Percentiles rank a stretch among this genome's conserved stretches.
Conservation (phyloP, 2,888 invertebrate genomes). For the Linnaemya vulpina region DNA sequence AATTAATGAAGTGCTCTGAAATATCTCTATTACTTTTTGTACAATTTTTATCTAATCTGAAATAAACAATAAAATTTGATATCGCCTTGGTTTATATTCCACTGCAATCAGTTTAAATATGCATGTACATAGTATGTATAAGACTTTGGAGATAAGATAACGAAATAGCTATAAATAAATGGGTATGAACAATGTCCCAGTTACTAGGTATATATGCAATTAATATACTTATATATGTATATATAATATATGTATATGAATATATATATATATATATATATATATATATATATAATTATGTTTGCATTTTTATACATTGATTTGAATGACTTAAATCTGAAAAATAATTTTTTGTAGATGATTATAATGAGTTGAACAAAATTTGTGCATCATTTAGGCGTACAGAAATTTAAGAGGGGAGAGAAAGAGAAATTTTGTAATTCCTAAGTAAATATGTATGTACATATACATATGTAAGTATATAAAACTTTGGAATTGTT, state of each 20-base stretch:
- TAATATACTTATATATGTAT: too few species aligned
- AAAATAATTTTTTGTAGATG: too few species aligned
- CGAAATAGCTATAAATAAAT: background rate
- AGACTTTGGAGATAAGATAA: slow-evolving; percentile 40
- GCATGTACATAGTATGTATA: background rate
- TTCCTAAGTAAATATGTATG: too few species aligned
- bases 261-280: background rate
- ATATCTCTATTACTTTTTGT: background rate
- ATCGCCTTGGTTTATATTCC: slow-evolving; percentile 14
- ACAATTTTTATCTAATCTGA: slow-evolving; percentile 27
- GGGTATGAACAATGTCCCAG: background rate
- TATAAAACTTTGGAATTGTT: too few species aligned
- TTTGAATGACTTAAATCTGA: too few species aligned
- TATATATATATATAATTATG: background rate
- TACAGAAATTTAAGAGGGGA: too few species aligned
- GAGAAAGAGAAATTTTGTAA: too few species aligned
- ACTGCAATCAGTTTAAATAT: slow-evolving; percentile 35
- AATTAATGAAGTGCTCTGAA: background rate
- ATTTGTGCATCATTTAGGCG: too few species aligned
- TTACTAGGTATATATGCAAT: background rate
- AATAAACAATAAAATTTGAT: slow-evolving; percentile 35
- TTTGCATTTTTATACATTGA: background rate
- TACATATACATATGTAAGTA: too few species aligned
- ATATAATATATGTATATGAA: background rate
- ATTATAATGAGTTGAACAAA: too few species aligned